Evolutionary conservation across 1,140 invertebrate species (phyloP).

Genomic region (Euwallacea similis): DNA sequence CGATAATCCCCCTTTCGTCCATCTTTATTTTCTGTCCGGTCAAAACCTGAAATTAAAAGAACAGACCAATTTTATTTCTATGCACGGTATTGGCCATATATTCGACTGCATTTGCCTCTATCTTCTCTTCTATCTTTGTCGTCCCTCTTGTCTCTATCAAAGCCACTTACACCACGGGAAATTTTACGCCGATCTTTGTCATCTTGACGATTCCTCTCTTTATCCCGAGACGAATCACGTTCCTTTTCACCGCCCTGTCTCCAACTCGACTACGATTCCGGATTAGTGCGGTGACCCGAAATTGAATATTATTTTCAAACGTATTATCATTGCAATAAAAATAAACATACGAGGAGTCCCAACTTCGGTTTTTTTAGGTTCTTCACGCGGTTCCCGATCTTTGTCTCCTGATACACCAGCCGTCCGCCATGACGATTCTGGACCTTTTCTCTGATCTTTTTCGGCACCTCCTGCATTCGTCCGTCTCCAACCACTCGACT

Average conservation of each 20-base stretch:
- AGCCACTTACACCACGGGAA: too few relatives aligned
- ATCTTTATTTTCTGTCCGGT: slow-evolving; percentile 15
- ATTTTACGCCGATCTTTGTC: too few relatives aligned
- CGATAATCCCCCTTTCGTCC: slow-evolving; percentile 8
- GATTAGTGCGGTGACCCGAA: too few relatives aligned
- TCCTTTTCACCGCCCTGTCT: slow-evolving; percentile 5
- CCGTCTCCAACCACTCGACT: too few relatives aligned
- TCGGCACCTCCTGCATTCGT: too few relatives aligned
- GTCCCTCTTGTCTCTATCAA: slow-evolving; percentile 10
- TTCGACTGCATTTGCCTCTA: too few relatives aligned
- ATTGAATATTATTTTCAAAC: not conserved
- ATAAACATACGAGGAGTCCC: slow-evolving; percentile 24
- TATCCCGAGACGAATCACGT: not conserved
- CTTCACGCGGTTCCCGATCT: too few relatives aligned
- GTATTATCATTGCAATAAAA: not conserved
- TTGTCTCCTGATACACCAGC: too few relatives aligned
- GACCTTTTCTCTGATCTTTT: too few relatives aligned
- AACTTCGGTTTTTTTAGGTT: slow-evolving; percentile 13
- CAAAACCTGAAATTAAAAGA: slow-evolving; percentile 13
- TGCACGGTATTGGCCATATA: too few relatives aligned
- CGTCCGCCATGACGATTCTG: too few relatives aligned
- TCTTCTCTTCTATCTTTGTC: not conserved
- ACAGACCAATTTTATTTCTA: too few relatives aligned
- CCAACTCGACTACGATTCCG: slow-evolving; percentile 9
- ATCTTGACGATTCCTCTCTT: slow-evolving; percentile 1